A percentile compares a stretch with the other conserved stretches of the same genome.
phyloP scores from a whole-genome alignment of 2,888 invertebrate genomes.

The Helobdella robusta region DNA sequence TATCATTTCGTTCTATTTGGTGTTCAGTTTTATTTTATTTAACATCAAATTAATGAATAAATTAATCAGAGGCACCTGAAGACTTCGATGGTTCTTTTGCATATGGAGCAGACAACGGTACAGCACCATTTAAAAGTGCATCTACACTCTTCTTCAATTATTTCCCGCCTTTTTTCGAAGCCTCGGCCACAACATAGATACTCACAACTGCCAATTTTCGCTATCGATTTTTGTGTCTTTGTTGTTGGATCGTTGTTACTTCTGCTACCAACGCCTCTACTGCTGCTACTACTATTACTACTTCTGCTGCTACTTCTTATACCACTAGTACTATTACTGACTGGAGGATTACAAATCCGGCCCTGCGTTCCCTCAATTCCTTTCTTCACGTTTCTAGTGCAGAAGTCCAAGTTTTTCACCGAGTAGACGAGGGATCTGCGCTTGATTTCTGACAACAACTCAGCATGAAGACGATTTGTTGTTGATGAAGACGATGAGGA shows the following conservation, averaged over 20 bases:
- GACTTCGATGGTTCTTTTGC: background rate
- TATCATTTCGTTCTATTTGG: too few relatives aligned
- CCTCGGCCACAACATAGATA: constrained; percentile 19
- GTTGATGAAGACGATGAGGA: too few relatives aligned
- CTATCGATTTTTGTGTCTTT: background rate
- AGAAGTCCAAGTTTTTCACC: background rate
- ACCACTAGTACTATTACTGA: too few relatives aligned
- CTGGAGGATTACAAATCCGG: background rate
- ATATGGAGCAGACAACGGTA: constrained; percentile 18
- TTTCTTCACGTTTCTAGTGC: background rate
- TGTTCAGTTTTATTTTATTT: constrained; percentile 4
- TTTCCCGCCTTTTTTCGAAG: background rate
- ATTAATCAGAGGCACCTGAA: constrained; percentile 8
- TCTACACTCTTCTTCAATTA: background rate
- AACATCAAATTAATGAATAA: background rate
- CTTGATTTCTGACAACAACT: background rate
- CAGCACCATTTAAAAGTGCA: constrained; percentile 26
- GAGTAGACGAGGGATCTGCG: background rate
- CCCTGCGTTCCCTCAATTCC: background rate
- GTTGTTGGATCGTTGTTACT: background rate
- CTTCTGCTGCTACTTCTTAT: too few relatives aligned
- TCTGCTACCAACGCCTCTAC: too few relatives aligned
- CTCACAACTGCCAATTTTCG: background rate
- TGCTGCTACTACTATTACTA: too few relatives aligned
- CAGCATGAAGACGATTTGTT: too few relatives aligned